Percentiles rank a stretch among this genome's conserved stretches.
Conservation (phyloP, 2,797 vertebrate genomes). For the Sebastes hopkinsi region DNA sequence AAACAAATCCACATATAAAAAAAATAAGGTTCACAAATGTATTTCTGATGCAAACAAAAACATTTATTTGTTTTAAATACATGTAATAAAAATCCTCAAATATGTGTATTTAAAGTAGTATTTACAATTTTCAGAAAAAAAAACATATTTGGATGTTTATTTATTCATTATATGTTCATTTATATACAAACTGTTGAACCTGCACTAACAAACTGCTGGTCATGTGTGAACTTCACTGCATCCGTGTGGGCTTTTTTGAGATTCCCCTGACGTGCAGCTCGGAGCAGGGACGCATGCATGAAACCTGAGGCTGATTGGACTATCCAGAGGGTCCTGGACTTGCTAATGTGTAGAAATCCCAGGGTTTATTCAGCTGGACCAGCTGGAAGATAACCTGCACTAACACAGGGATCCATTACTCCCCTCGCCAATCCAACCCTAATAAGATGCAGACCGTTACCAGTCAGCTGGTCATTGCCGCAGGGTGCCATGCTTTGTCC, state of each 20-base stretch:
- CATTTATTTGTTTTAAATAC: no score
- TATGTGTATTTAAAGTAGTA: no score
- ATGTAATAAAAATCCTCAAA: no score
- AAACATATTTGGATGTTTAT: no score
- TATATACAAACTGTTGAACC: no score
- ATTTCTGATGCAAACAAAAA: no score
- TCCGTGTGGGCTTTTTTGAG: neutral
- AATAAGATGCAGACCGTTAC: constrained; percentile 18
- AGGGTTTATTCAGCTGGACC: constrained; percentile 49
- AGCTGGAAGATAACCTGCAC: constrained; percentile 25
- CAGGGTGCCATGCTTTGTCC: neutral
- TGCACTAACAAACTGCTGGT: no score
- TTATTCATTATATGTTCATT: no score
- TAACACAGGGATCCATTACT: constrained; percentile 33
- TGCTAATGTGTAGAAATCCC: constrained; percentile 32
- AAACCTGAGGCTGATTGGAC: constrained; percentile 28
- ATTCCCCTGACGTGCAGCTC: neutral
- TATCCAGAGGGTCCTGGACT: neutral
- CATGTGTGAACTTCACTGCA: no score
- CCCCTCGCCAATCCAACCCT: neutral
- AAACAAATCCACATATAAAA: neutral
- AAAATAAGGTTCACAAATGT: no score
- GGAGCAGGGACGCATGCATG: constrained; percentile 3
- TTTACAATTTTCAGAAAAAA: no score
- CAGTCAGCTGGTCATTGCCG: constrained; percentile 1